Evolutionary conservation across 2,888 invertebrate species (phyloP), one percentile per base, ranked within the genome.

Genomic region (Limnephilus auricula): DNA sequence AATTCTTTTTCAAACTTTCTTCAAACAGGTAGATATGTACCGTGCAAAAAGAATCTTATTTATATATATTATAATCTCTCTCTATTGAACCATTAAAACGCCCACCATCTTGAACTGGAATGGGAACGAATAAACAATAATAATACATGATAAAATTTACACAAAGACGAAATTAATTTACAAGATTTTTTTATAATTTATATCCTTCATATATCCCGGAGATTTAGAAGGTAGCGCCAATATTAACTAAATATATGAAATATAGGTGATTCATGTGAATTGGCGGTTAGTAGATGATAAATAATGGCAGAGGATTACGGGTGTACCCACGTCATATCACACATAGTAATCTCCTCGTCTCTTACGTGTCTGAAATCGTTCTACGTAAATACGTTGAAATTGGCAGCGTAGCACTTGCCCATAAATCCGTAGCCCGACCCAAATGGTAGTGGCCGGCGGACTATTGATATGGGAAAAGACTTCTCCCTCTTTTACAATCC

Each of bases 301-400:
- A 65, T 65, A 65, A 65, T 65, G 65, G 6, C 9, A 65, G 1
- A 25, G 65, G 65, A 65, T 65, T 65, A 65, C 25, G 65, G 25
- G 65, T 65, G 25, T 9, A 65, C 65, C 65, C 65, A 65, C 25
- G 25, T 65, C 65, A 65, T 65, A n/a, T 65, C 82, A 18, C 25
- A 82, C 82, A 34, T 82, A 25, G 82, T 82, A 34, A 82, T 82
- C 82, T 82, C 32, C 34, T n/a, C 18, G 82, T 32, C 34, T 82
- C 18, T 82, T 82, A 82, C 82, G 82, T 82, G 82, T 34, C 31
- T n/a, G 82, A 37, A 82, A 25, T 34, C 34, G 32, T 82, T 34
- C 34, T 37, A 82, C 82, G 32, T 82, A 82, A 82, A 82, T 82
- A 82, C 34, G 31, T 82, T 82, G 34, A 82, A 82, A 82, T 82